Conservation (phyloP, 2,797 vertebrate species). For the Vipera latastei region DNA sequence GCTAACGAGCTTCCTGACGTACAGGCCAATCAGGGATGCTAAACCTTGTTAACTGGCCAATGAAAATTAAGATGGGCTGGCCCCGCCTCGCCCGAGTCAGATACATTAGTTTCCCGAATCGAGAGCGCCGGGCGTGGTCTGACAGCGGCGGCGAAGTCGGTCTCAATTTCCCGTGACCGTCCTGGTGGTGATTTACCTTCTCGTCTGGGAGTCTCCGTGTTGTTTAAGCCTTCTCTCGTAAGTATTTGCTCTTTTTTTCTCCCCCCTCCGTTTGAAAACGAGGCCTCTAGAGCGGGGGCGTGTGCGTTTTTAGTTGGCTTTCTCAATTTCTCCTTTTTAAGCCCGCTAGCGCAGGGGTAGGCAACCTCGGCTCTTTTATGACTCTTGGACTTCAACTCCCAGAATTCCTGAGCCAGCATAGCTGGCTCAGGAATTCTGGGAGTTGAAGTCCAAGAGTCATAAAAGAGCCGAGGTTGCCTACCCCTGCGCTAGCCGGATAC, state of each 20-base stretch:
- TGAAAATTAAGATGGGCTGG: neutral
- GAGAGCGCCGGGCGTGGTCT: neutral
- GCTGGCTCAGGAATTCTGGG: too few relatives aligned
- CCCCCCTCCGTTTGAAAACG: too few relatives aligned
- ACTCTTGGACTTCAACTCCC: too few relatives aligned
- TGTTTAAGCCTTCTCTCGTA: neutral
- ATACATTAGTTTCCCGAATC: neutral
- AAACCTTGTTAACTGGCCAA: neutral
- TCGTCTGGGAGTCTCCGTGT: neutral
- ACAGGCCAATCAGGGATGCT: neutral
- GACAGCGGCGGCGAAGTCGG: rapidly evolving
- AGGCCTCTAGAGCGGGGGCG: neutral
- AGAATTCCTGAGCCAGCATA: too few relatives aligned
- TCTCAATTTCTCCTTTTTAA: neutral
- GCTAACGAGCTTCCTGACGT: neutral
- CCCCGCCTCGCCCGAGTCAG: neutral
- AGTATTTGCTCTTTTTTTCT: too few relatives aligned
- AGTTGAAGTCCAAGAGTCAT: too few relatives aligned
- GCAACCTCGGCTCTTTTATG: too few relatives aligned
- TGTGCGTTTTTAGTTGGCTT: neutral
- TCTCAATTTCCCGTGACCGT: neutral
- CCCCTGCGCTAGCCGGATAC: neutral
- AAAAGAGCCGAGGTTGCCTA: too few relatives aligned
- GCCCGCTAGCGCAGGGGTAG: neutral
- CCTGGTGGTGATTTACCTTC: neutral